Conservation (phyloP, 2,113 vertebrate species). For the Chamaea fasciata region DNA sequence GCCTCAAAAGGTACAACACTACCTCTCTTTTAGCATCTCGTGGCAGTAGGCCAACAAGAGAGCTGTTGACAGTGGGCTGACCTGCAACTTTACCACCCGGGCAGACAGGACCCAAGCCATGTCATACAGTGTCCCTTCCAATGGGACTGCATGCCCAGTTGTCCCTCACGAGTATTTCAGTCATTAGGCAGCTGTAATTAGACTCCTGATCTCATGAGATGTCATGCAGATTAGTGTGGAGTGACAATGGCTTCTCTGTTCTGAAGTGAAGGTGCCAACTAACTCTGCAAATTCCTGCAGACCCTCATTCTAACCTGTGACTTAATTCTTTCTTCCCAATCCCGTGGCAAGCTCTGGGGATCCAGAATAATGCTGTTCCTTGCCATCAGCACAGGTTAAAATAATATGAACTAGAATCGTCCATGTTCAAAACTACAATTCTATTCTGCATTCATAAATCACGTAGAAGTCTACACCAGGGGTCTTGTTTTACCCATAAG, state of each 20-base stretch:
- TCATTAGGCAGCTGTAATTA: background rate
- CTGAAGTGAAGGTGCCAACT: background rate
- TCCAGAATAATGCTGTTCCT: background rate
- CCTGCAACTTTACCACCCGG: background rate
- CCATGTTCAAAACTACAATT: background rate
- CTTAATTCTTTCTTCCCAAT: background rate
- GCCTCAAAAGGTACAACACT: background rate
- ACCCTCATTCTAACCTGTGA: background rate
- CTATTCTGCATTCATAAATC: background rate
- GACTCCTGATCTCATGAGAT: background rate
- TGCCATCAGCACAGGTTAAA: background rate
- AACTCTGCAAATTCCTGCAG: fast-evolving
- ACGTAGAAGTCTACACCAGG: fast-evolving
- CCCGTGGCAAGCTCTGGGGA: fast-evolving
- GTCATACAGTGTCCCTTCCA: fast-evolving
- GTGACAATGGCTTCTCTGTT: background rate
- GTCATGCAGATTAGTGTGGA: background rate
- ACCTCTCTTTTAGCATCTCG: background rate
- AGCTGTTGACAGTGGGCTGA: background rate
- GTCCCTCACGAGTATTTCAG: background rate
- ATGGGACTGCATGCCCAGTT: fast-evolving
- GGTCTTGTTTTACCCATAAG: background rate
- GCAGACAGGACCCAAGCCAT: background rate
- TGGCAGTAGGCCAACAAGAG: background rate
- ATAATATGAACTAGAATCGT: background rate